phyloP scores from a whole-genome alignment of 2,113 vertebrate genomes.

The Calyptomena viridis region DNA sequence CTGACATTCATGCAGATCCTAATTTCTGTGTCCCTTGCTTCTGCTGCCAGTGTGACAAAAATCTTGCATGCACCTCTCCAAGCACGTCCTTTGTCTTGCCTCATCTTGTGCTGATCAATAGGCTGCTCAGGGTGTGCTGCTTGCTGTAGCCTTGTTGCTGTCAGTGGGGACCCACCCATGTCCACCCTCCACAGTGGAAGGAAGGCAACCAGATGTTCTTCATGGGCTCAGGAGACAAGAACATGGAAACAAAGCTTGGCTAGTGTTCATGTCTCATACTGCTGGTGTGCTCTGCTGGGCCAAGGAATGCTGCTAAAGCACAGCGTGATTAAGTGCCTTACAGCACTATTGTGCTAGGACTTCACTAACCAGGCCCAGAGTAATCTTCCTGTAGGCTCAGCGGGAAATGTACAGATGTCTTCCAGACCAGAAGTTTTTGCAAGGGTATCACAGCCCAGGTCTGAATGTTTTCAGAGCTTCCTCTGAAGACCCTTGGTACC shows the following conservation, averaged over 20 bases:
- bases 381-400: neutral
- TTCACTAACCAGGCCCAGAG: neutral
- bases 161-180: constrained; percentile 44
- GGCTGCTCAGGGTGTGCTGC: constrained; percentile 19
- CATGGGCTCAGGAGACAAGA: constrained; percentile 50
- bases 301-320: constrained; percentile 41
- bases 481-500: neutral
- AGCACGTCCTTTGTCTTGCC: constrained; percentile 43
- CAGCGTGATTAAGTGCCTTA: constrained; percentile 7
- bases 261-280: constrained; percentile 22
- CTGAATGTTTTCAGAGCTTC: neutral
- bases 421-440: neutral
- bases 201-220: constrained; percentile 62
- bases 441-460: neutral
- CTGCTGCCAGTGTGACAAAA: constrained; percentile 41
- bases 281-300: constrained; percentile 45
- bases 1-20: neutral
- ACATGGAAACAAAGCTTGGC: constrained; percentile 62
- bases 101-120: constrained; percentile 47
- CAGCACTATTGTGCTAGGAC: constrained; percentile 25
- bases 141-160: constrained; percentile 21
- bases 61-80: constrained; percentile 36
- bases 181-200: constrained; percentile 39
- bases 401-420: accelerated
- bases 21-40: neutral